Base-by-base conservation (phyloP, 2,113 vertebrate species). In the Tauraco erythrolophus region DNA sequence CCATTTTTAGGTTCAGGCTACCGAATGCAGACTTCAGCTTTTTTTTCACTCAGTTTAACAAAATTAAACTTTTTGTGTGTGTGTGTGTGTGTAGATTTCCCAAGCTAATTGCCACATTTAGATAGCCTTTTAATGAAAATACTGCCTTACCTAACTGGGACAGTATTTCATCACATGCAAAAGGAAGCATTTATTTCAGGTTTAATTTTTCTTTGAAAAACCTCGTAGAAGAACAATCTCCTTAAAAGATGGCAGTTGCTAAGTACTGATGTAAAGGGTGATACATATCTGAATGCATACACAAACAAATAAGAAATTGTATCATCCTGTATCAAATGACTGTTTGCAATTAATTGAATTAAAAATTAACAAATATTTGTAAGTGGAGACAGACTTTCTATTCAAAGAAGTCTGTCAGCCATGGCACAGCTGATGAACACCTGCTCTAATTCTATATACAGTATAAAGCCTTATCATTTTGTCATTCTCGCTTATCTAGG, bases 351-450 rank as follows among this genome's bases (percentile, higher is more conserved):
- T 11, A 75, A 91, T 82, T 92, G 78, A 84, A 96, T 95, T 92
- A 94, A 95, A 95, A 84, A 82, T 27, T 65, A 91, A 94, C 53
- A 94, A 89, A 87, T 79, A 92, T 87, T 92, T 94, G 45, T 89
- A 92, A 94, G 77, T 65, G 35, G 69, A 96, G 74, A 76, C 39
- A 82, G 70, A 66, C 65, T 65, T 92, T 54, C 77, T 85, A 69
- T 69, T 95, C 86, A 87, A 92, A 95, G 88, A 71, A 94, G 84
- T 24, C 77, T 95, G 91, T 84, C 81, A 93, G 50, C 77, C 82
- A 92, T 7, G 14, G 58, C 89, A 92, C 94, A 95, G 75, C 54
- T 77, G 84, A 94, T 19, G 62, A 97, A 72, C 93, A 97, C 81
- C 95, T 95, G 94, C 62, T 96, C 70, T 94, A 83, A 88, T 80